Evolutionary conservation across 2,888 invertebrate species (phyloP), one percentile per base, ranked within the genome.

Genomic region (Eupelmus urozonus): DNA sequence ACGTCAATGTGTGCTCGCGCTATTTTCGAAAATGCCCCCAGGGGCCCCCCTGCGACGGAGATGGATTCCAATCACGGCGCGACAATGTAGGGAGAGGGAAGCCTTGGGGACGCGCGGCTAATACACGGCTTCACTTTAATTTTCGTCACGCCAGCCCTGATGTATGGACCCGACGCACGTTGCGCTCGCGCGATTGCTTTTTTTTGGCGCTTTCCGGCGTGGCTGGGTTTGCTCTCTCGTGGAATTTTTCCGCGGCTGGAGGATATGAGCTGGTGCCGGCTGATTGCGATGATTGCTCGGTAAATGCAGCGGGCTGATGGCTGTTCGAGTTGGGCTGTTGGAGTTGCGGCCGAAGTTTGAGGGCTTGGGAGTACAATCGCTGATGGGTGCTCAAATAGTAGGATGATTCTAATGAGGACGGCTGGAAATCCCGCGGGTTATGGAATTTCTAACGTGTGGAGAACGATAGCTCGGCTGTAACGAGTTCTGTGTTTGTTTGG

Each of bases 81-180:
- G 2, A 16, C 23, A 62, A 18, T 42, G 1, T 18, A n/a, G 45
- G 25, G 45, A 23, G 45, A 63, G 27, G 13, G 53, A 53, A 45
- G 16, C 25, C 45, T 63, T 25, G 63, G 34, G n/a, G 59, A 53
- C 66, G 42, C 34, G 63, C 40, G 18, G 57, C 53, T 53, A 73
- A 55, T 74, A 27, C 27, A 40, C 16, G 13, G 60, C 29, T 23
- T 42, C 49, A 57, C 63, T 76, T 57, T 70, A 70, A 76, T 76
- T 76, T 76, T 76, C 70, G 70, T 76, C 63, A 55, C 70, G 29
- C 34, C 27, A 45, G 16, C 45, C 4, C 66, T 66, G 53, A 59
- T 59, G 5, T 59, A 59, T 34, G 59, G 34, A 18, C 7, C 18
- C 16, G 34, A 59, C 59, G 59, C 29, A 25, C 27, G 9, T 27